Evolutionary conservation across 1,140 invertebrate species (phyloP), one percentile per base, ranked within the genome.

Genomic region (Prorops nasuta): DNA sequence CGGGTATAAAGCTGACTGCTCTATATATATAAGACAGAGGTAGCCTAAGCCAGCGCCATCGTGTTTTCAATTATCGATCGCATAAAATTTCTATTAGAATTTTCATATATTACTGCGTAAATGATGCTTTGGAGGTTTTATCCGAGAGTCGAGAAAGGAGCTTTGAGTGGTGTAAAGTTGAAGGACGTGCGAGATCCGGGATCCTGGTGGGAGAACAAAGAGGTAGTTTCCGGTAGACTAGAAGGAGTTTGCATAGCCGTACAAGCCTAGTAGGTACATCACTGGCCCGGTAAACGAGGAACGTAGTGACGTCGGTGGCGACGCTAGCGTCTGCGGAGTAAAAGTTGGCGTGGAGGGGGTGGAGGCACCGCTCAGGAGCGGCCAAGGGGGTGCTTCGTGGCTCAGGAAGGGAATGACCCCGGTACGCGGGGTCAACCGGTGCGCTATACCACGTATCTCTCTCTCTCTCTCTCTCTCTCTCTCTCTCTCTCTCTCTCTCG

Each of bases 381-480:
- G 35, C 19, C 16, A 17, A 49, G 41, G 41, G 50, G 49, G 15
- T 34, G 47, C 34, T 21, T 28, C 44, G 18, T 54, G 62, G 51
- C 54, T 57, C 58, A 66, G 61, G 60, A 64, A 58, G 64, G 62
- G 66, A 69, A 67, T 71, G 68, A 72, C 68, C 69, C 67, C 65
- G 58, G 51, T 48, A 41, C 60, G 56, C 62, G 65, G 59, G 67
- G 67, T 72, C 68, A 71, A 72, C 61, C 63, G 54, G 63, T 70
- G 58, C 63, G 61, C 64, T 58, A 58, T 54, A 48, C 57, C 64
- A 52, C 48, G 52, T 44, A 50, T 47, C 20, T 49, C 48, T 47
- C 22, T 22, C 39, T 10, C 18, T 31, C 16, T 39, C 19, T 40
- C 3, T 19, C 10, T 2, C 19, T 21, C 49, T 41, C 37, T 35